phyloP scores from a whole-genome alignment of 53 echinoderm and acorn worm species.

The Echinometra lucunter region DNA sequence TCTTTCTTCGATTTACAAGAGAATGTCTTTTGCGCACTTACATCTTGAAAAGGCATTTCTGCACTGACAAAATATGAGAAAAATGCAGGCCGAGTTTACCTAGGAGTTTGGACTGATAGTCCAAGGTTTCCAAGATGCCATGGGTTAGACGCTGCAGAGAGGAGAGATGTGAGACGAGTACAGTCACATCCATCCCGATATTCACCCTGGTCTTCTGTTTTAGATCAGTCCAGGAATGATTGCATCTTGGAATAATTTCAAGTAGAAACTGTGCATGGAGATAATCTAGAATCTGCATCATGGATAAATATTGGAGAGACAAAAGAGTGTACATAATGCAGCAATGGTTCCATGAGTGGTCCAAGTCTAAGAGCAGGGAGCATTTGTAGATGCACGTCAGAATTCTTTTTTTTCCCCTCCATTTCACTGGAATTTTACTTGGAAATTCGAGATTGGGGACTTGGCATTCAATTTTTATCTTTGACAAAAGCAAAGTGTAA shows the following conservation, averaged over 20 bases:
- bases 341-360: too few species aligned
- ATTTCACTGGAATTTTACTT: too few species aligned
- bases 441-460: too few species aligned
- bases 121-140: constrained; percentile 28
- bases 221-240: not conserved
- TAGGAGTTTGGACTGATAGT: constrained; percentile 59
- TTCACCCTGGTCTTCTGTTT: not conserved
- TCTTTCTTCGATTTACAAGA: too few species aligned
- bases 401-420: too few species aligned
- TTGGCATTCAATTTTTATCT: too few species aligned
- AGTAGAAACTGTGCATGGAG: not conserved
- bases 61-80: not conserved
- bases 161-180: constrained; percentile 4
- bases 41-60: too few species aligned
- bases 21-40: too few species aligned
- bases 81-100: not conserved
- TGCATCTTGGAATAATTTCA: not conserved
- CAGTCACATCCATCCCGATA: constrained; percentile 29
- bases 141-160: constrained; percentile 52
- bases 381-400: too few species aligned
- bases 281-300: not conserved
- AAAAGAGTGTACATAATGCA: too few species aligned
- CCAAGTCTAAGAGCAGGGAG: too few species aligned
- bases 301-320: not conserved
- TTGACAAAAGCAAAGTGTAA: too few species aligned